Evolutionary conservation across 2,113 vertebrate species (phyloP).

Genomic region (Alexandromys fortis): DNA sequence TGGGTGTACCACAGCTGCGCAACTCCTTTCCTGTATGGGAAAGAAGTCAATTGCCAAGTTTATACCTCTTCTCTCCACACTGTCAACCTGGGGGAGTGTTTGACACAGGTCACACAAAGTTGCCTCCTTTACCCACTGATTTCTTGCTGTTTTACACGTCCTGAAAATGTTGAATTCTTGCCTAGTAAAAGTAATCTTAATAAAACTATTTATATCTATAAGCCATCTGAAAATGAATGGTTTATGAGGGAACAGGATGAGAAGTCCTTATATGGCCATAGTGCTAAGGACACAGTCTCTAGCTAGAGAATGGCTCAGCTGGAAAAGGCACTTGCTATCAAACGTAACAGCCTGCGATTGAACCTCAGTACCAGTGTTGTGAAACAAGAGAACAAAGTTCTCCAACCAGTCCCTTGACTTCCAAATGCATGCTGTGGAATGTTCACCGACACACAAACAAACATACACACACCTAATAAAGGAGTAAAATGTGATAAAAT

Average conservation of each 20-base stretch:
- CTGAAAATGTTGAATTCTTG: background rate
- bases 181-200: background rate
- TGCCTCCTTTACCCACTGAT: background rate
- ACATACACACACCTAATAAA: background rate
- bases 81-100: background rate
- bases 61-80: background rate
- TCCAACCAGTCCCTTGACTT: background rate
- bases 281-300: background rate
- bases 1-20: too few relatives aligned
- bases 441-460: background rate
- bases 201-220: background rate
- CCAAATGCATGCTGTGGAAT: too few relatives aligned
- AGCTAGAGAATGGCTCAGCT: too few relatives aligned
- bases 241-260: too few relatives aligned
- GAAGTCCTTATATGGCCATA: too few relatives aligned
- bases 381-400: background rate
- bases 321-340: background rate
- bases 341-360: rapidly evolving
- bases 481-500: background rate
- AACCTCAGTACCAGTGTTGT: too few relatives aligned
- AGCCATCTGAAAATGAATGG: background rate
- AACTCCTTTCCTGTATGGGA: background rate
- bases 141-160: background rate
- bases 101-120: too few relatives aligned
- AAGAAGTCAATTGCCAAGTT: background rate